Evolutionary conservation across 2,113 vertebrate genomes (phyloP).

Genomic region (Hiodon tergisus): DNA sequence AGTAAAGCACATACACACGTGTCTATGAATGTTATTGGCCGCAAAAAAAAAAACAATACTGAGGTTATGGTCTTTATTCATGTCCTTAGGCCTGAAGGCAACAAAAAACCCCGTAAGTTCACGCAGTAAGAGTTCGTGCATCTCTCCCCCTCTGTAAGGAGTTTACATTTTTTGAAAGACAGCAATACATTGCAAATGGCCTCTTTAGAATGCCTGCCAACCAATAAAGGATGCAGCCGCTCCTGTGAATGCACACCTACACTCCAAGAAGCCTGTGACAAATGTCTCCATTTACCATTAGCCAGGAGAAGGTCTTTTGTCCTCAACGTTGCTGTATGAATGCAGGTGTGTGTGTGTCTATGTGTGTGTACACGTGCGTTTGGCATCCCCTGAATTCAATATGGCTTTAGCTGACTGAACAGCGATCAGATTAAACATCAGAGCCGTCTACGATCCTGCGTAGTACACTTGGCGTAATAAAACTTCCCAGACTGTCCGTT

Average conservation of each 20-base stretch:
- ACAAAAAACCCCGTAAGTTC: not conserved
- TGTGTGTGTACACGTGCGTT: slow-evolving; percentile 1
- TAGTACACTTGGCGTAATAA: too few relatives aligned
- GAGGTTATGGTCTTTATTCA: not conserved
- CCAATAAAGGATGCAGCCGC: not conserved
- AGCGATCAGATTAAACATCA: slow-evolving; percentile 2
- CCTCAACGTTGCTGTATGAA: slow-evolving; percentile 6
- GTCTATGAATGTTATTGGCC: not conserved
- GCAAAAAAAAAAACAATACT: not conserved
- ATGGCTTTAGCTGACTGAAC: slow-evolving; percentile 6
- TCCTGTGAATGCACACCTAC: not conserved
- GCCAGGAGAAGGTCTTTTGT: slow-evolving; percentile 14
- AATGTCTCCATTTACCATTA: slow-evolving; percentile 10
- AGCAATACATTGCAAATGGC: too few relatives aligned
- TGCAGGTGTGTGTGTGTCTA: not conserved
- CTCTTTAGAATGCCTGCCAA: too few relatives aligned
- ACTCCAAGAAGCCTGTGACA: not conserved
- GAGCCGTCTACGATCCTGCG: not conserved
- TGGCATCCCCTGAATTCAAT: slow-evolving; percentile 21
- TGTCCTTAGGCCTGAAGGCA: not conserved
- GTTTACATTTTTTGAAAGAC: too few relatives aligned
- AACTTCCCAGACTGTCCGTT: too few relatives aligned
- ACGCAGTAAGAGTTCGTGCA: not conserved
- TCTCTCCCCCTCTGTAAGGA: not conserved
- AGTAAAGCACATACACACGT: not conserved